Base-by-base conservation (phyloP, 2,113 vertebrate genomes). In the Emberiza fucata region DNA sequence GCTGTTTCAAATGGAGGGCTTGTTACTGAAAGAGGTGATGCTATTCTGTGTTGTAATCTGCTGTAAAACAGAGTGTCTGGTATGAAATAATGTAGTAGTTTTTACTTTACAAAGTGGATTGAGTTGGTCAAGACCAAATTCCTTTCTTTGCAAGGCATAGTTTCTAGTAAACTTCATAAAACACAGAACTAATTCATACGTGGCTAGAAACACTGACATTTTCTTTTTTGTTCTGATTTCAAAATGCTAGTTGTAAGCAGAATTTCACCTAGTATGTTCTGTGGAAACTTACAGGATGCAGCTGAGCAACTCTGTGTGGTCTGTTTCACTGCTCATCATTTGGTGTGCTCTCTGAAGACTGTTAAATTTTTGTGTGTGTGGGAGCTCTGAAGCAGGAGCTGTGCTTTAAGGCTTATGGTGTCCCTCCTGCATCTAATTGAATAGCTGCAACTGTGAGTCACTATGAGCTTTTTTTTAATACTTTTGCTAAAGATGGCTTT, bases 221-320 rank as follows among this genome's bases (percentile, higher is more conserved):
- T 25, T 20, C 40, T 39, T 6, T 23, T 15, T 42, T 57, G n/a
- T 66, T 88, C 19, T 61, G 27, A 47, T 22, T 92, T 92, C 33
- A 63, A 39, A 79, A 31, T 47, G 17, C 9, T 27, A 13, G 6
- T 65, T 82, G 21, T 25, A 54, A 92, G 47, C 29, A 59, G 50
- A 76, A 60, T 86, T 79, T 72, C 37, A 37, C 22, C 4, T 50
- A 14, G 0, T 68, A 6, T 68, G 79, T 76, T 79, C 40, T 51
- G 1, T 44, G 31, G 28, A 65, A 53, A 21, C 10, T 59, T 73
- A 27, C 3, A 45, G 45, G 50, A 65, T 28, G 8, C 8, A 66
- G 5, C 60, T 64, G 27, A 90, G 63, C 29, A 56, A 2, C 21
- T 25, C 1, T 3, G 2, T 0, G 1, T 24, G 7, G 8, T 53